Evolutionary conservation across 2,113 vertebrate species (phyloP).

Genomic region (Smithornis capensis): DNA sequence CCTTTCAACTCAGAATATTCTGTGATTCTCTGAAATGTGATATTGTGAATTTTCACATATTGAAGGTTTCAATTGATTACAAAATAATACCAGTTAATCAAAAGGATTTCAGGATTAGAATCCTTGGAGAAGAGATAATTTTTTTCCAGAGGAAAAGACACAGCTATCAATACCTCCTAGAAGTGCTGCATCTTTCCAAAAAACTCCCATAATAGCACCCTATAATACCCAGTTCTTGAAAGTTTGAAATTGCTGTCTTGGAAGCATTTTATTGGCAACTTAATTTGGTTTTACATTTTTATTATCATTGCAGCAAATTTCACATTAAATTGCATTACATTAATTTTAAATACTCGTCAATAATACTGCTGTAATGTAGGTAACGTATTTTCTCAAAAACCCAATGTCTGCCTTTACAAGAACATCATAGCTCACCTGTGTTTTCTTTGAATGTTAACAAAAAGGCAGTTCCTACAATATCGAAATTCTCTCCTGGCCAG

Average conservation of each 20-base stretch:
- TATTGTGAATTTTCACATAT: background rate
- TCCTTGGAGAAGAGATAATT: background rate
- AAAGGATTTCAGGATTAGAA: background rate
- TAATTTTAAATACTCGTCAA: background rate
- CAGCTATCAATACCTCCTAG: background rate
- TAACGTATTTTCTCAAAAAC: background rate
- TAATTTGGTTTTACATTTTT: background rate
- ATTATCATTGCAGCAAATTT: background rate
- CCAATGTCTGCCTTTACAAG: background rate
- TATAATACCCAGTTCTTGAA: background rate
- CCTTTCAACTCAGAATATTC: too few species aligned
- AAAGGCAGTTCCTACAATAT: background rate
- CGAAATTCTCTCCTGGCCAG: accelerated
- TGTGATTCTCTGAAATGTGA: background rate
- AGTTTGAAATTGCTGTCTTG: background rate
- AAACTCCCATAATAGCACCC: background rate
- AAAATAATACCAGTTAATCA: background rate
- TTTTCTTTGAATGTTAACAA: background rate
- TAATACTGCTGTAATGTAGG: background rate
- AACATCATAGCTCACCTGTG: background rate
- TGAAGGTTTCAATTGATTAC: background rate
- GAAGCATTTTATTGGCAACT: background rate
- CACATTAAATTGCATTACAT: background rate
- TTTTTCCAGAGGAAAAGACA: background rate
- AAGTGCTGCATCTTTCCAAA: background rate